phyloP scores from a whole-genome alignment of 2,888 invertebrate species.

The Yponomeuta plumbellus region DNA sequence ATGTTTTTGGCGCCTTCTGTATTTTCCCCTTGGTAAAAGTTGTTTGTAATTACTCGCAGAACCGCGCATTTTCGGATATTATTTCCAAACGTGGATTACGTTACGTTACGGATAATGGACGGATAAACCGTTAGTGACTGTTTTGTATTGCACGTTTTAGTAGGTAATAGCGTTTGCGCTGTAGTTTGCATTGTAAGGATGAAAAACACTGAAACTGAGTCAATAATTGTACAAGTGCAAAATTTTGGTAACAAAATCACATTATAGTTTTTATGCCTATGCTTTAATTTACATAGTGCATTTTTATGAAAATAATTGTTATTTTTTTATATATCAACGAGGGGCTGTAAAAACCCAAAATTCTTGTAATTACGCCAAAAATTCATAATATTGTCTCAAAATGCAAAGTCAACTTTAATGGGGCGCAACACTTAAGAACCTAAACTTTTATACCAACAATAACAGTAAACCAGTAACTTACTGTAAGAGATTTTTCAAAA shows the following conservation, averaged over 20 bases:
- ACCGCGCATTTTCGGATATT: no score
- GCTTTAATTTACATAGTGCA: slow-evolving; percentile 26
- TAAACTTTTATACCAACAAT: slow-evolving; percentile 59
- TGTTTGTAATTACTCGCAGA: background rate
- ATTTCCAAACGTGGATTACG: no score
- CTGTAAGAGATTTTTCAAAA: slow-evolving; percentile 25
- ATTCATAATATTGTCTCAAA: slow-evolving; percentile 57
- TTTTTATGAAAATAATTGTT: slow-evolving; percentile 26
- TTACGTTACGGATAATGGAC: no score
- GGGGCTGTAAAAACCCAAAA: slow-evolving; percentile 64
- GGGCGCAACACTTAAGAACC: slow-evolving; percentile 65
- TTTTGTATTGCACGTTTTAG: no score
- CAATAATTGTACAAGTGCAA: slow-evolving; percentile 32
- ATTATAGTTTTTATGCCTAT: slow-evolving; percentile 8
- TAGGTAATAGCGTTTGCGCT: background rate
- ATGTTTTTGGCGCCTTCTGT: no score
- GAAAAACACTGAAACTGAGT: slow-evolving; percentile 19
- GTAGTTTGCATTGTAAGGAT: background rate
- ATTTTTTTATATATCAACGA: slow-evolving; percentile 36
- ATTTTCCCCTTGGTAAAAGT: no score
- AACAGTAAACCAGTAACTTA: slow-evolving; percentile 41
- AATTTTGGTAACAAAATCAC: slow-evolving; percentile 24
- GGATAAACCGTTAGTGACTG: no score
- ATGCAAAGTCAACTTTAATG: slow-evolving; percentile 50
- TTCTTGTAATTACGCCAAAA: slow-evolving; percentile 40